Percentiles rank a stretch among this genome's conserved stretches.
Conservation (phyloP, 2,113 vertebrate species). For the Phasianus colchicus region DNA sequence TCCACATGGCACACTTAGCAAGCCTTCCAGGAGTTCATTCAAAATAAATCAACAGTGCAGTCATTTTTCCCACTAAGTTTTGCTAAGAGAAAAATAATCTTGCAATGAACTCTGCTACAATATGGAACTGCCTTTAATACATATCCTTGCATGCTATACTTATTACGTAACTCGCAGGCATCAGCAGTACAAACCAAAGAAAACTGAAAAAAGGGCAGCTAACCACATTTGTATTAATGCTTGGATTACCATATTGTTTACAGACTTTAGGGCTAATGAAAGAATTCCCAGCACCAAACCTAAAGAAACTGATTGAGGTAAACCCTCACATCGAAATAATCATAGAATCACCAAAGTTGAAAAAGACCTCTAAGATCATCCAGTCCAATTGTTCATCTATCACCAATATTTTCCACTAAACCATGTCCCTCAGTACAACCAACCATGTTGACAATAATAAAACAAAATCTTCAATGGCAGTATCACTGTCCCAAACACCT, state of each 20-base stretch:
- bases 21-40: constrained; percentile 52
- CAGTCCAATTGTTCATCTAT: too few species aligned
- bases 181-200: constrained; percentile 76
- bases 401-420: too few species aligned
- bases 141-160: constrained; percentile 53
- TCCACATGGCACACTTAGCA: constrained; percentile 58
- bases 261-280: constrained; percentile 46
- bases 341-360: too few species aligned
- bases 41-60: constrained; percentile 42
- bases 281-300: constrained; percentile 22
- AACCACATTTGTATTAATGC: constrained; percentile 59
- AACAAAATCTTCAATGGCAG: constrained; percentile 12
- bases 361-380: too few species aligned
- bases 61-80: constrained; percentile 37
- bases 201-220: constrained; percentile 66
- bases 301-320: constrained; percentile 7
- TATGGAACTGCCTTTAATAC: constrained; percentile 61
- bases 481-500: fast-evolving
- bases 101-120: constrained; percentile 23
- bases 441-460: neutral
- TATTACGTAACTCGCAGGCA: constrained; percentile 74
- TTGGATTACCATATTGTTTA: constrained; percentile 57
- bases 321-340: neutral
- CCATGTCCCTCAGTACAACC: neutral
- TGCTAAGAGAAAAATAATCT: constrained; percentile 69